Evolutionary conservation across 2,888 invertebrate species (phyloP).

Genomic region (Desoria tigrina): DNA sequence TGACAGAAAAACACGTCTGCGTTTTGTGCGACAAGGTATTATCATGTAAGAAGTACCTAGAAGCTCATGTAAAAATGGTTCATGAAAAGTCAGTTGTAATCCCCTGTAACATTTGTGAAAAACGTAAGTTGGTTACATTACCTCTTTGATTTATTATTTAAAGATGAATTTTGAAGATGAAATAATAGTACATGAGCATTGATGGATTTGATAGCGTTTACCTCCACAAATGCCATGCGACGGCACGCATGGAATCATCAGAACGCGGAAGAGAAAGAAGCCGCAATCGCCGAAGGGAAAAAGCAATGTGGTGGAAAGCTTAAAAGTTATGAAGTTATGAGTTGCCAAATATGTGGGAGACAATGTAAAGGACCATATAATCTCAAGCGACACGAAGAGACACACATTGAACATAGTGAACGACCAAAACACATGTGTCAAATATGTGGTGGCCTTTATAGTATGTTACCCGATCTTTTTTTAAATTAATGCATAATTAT

Average conservation of each 20-base stretch:
- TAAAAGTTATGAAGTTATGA: background rate
- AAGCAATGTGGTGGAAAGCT: background rate
- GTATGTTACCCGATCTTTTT: background rate
- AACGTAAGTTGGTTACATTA: too few relatives aligned
- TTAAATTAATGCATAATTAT: background rate
- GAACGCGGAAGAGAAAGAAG: slow-evolving; percentile 13
- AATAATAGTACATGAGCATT: too few relatives aligned
- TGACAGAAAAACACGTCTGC: background rate
- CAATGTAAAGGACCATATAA: slow-evolving; percentile 13
- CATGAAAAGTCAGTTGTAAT: slow-evolving; percentile 3
- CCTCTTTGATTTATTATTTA: too few relatives aligned
- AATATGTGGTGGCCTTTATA: slow-evolving; percentile 13
- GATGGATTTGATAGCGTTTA: too few relatives aligned
- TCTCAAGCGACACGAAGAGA: slow-evolving; percentile 13
- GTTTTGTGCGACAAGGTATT: background rate
- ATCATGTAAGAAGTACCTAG: slow-evolving; percentile 1
- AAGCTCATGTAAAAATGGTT: background rate
- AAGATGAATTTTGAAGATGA: too few relatives aligned
- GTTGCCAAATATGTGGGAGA: slow-evolving; percentile 2
- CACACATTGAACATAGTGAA: slow-evolving; percentile 3
- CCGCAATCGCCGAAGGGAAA: slow-evolving; percentile 3
- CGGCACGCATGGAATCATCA: slow-evolving; percentile 9
- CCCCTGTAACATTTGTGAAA: slow-evolving; percentile 1
- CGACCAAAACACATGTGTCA: slow-evolving; percentile 21
- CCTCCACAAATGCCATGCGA: slow-evolving; percentile 9